These are phyloP conservation scores for Lepus timidus DNA, from an alignment of 2,113 vertebrate species.

Conservation along the genomic window DNA sequence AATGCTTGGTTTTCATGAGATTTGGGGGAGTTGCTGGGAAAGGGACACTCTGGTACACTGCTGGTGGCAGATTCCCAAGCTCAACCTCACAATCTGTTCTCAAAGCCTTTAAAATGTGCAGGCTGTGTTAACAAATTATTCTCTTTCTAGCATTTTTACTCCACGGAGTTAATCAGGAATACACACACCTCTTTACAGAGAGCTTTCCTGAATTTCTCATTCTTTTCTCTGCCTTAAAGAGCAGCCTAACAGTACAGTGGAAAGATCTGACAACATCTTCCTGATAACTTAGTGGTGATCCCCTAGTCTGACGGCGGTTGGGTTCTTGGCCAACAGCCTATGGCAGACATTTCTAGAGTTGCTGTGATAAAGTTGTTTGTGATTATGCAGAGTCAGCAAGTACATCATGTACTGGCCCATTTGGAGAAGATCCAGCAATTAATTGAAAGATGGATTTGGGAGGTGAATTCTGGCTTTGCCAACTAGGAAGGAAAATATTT, in stretches of 20 bases:
- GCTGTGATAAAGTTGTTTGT: background rate
- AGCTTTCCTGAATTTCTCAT: background rate
- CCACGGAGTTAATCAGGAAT: background rate
- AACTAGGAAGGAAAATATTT: constrained; percentile 16
- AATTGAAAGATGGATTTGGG: constrained; percentile 53
- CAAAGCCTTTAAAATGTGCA: background rate
- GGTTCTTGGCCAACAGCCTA: background rate
- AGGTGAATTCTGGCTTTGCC: constrained; percentile 25
- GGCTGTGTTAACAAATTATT: background rate
- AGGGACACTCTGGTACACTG: background rate
- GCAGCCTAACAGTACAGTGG: background rate
- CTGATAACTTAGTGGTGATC: background rate
- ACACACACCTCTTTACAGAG: background rate
- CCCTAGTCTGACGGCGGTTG: background rate
- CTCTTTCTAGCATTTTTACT: constrained; percentile 18
- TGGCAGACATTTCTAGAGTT: background rate
- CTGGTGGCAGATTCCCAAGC: background rate
- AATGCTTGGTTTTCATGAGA: background rate
- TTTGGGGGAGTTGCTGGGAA: background rate
- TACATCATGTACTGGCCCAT: background rate
- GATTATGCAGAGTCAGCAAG: background rate
- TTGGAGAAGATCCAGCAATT: constrained; percentile 59
- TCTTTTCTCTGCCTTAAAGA: constrained; percentile 9
- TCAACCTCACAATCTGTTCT: background rate
- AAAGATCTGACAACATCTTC: background rate